phyloP scores from a whole-genome alignment of 2,113 vertebrate genomes.

The Mirounga angustirostris region DNA sequence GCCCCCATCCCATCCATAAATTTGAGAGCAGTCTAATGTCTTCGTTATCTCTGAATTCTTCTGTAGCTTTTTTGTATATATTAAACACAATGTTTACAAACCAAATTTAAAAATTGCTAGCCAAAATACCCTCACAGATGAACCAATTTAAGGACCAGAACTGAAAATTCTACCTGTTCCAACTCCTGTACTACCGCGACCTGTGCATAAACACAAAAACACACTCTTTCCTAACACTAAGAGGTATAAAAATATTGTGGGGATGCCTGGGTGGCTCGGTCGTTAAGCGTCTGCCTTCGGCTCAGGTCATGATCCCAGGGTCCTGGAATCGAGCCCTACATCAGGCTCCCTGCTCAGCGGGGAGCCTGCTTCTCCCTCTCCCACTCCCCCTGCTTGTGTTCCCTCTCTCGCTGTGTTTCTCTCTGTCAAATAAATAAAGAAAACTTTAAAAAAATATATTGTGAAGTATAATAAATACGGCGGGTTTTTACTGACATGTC shows the following conservation, averaged over 20 bases:
- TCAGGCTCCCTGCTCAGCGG: no score
- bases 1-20: background rate
- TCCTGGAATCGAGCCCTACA: no score
- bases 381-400: no score
- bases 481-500: background rate
- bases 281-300: no score
- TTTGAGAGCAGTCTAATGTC: background rate
- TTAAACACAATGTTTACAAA: conserved; percentile 53
- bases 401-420: no score
- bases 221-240: conserved; percentile 3
- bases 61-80: background rate
- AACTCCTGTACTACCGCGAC: background rate
- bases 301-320: no score
- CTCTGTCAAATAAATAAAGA: no score
- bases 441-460: background rate
- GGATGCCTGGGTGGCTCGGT: no score
- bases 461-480: background rate
- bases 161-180: background rate
- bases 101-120: conserved; percentile 22
- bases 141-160: conserved; percentile 24
- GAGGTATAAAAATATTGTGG: background rate
- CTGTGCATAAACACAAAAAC: background rate
- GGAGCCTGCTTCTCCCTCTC: no score
- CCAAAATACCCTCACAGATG: background rate
- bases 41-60: background rate